A percentile compares a stretch with the other conserved stretches of the same genome.
Evolutionary conservation across 37 sponge, comb jelly and placozoan species (phyloP).

Genomic region (Chondrilla cf. caribensis): DNA sequence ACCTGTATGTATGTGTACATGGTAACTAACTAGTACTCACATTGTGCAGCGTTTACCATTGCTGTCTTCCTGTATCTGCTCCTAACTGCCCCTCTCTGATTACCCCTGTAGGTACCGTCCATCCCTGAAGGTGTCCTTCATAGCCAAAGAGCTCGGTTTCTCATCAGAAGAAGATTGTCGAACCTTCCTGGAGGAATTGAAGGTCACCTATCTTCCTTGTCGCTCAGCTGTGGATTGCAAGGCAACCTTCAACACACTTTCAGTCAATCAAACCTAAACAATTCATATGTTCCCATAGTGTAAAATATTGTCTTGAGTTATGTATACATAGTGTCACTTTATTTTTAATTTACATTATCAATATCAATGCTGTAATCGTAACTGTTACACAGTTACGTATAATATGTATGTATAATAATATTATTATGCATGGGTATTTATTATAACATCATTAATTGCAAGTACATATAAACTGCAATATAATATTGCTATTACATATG

Average conservation of each 20-base stretch:
- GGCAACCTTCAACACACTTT: not conserved
- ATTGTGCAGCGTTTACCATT: too few species aligned
- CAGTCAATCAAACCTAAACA: too few species aligned
- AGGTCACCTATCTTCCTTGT: not conserved
- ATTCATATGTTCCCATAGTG: too few species aligned
- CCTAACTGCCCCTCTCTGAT: too few species aligned
- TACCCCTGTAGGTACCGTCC: conserved; percentile 70
- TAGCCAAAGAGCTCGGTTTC: conserved; percentile 61
- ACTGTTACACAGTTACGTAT: not conserved
- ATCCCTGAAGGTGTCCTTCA: conserved; percentile 42
- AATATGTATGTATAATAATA: not conserved
- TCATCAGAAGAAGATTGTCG: conserved; percentile 48
- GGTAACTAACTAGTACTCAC: too few species aligned
- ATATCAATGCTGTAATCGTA: not conserved
- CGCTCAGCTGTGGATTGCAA: conserved; percentile 41
- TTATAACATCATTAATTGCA: not conserved
- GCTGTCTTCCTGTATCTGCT: too few species aligned
- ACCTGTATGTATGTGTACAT: not conserved
- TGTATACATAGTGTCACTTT: too few species aligned
- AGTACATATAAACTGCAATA: too few species aligned
- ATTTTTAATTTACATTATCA: too few species aligned
- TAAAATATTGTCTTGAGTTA: too few species aligned
- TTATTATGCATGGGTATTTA: not conserved
- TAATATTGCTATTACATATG: too few species aligned
- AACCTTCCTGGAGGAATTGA: conserved; percentile 38